Conservation (phyloP, 2,888 invertebrate genomes). For the Selenia dentaria region DNA sequence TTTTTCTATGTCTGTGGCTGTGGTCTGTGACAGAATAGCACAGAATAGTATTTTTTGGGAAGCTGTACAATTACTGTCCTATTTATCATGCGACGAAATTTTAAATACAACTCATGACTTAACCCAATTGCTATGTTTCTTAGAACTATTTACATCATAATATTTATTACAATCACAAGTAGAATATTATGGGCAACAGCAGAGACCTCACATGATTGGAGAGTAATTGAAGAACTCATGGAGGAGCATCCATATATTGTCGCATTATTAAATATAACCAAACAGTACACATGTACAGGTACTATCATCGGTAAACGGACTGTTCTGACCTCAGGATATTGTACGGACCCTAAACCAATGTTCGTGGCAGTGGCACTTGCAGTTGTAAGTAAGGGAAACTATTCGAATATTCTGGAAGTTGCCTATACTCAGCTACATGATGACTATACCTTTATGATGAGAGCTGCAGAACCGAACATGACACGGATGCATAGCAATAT, state of each 20-base stretch:
- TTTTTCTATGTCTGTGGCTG: no score
- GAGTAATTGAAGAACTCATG: slow-evolving; percentile 52
- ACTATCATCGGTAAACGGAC: slow-evolving; percentile 50
- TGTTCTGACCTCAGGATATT: slow-evolving; percentile 63
- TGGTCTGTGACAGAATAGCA: no score
- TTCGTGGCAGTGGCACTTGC: slow-evolving; percentile 55
- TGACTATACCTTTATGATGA: slow-evolving; percentile 52
- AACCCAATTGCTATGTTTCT: slow-evolving; percentile 49
- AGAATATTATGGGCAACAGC: background rate
- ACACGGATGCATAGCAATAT: slow-evolving; percentile 60
- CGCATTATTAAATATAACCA: slow-evolving; percentile 49
- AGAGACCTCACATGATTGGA: slow-evolving; percentile 41
- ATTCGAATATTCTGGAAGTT: slow-evolving; percentile 40
- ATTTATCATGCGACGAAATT: no score
- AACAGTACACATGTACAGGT: slow-evolving; percentile 59
- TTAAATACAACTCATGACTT: slow-evolving; percentile 9
- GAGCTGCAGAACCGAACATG: slow-evolving; percentile 40
- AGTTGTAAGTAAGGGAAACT: slow-evolving; percentile 29
- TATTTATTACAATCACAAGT: slow-evolving; percentile 31
- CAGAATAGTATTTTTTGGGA: no score
- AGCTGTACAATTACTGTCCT: no score
- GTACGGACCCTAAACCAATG: slow-evolving; percentile 44
- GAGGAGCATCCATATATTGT: slow-evolving; percentile 62
- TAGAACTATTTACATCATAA: slow-evolving; percentile 35
- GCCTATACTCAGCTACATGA: slow-evolving; percentile 44